These are phyloP conservation scores for Drosophila elegans DNA, from an alignment of 1,140 invertebrate species.

Conservation along the genomic window DNA sequence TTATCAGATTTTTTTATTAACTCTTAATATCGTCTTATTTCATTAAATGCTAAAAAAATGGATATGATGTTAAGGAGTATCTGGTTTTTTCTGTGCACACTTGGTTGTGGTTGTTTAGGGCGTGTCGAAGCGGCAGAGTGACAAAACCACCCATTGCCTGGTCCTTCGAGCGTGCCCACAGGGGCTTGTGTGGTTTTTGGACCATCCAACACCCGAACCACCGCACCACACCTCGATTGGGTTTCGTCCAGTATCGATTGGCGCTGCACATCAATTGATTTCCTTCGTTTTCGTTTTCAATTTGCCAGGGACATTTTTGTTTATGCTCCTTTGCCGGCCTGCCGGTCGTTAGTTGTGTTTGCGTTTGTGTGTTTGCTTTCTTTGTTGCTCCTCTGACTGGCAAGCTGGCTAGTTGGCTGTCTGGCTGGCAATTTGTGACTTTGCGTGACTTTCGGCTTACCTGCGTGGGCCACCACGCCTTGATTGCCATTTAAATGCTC, in stretches of 20 bases:
- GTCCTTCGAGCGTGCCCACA: conserved; percentile 58
- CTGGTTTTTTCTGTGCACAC: conserved; percentile 11
- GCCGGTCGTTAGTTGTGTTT: conserved; percentile 48
- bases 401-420: not conserved
- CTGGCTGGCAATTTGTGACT: conserved; percentile 60
- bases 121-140: conserved; percentile 37
- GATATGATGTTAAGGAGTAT: not conserved
- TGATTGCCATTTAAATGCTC: conserved; percentile 82
- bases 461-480: conserved; percentile 62
- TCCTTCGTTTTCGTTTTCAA: conserved; percentile 75
- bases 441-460: conserved; percentile 79
- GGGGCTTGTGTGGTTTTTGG: conserved; percentile 45
- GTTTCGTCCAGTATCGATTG: conserved; percentile 64
- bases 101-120: conserved; percentile 41
- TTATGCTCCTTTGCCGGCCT: conserved; percentile 49
- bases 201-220: conserved; percentile 3
- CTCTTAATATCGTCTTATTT: not conserved
- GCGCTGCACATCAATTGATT: conserved; percentile 76
- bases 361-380: conserved; percentile 22
- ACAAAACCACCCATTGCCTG: conserved; percentile 34
- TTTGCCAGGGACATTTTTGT: conserved; percentile 59
- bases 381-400: conserved; percentile 13
- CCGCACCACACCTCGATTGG: conserved; percentile 46
- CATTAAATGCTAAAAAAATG: no score
- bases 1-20: no score